Evolutionary conservation across 2,888 invertebrate species (phyloP).

Genomic region (Oligia latruncula): DNA sequence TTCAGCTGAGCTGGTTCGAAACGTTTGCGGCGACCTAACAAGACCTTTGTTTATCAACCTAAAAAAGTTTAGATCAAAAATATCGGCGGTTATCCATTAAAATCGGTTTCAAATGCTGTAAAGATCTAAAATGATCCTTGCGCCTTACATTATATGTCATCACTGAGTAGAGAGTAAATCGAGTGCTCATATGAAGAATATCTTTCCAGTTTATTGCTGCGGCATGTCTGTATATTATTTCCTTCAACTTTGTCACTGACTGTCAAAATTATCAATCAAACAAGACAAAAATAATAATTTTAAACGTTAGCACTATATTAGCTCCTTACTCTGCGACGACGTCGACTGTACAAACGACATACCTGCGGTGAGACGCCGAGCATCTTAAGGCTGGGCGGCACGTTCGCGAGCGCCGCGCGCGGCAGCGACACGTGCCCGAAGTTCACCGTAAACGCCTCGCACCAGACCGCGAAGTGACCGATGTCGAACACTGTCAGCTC

Average conservation of each 20-base stretch:
- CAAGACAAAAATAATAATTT: not conserved
- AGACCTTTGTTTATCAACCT: not conserved
- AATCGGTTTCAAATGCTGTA: not conserved
- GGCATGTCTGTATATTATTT: not conserved
- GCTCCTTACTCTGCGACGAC: not conserved
- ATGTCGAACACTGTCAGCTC: slow-evolving; percentile 97
- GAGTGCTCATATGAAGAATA: not conserved
- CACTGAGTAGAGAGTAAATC: slow-evolving; percentile 12
- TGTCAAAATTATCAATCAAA: not conserved
- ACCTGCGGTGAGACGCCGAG: slow-evolving; percentile 98
- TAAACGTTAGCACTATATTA: not conserved
- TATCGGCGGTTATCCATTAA: not conserved
- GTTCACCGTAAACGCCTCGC: slow-evolving; percentile 97
- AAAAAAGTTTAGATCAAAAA: not conserved
- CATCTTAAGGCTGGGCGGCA: slow-evolving; percentile 98
- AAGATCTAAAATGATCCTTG: not conserved
- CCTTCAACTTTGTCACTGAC: not conserved
- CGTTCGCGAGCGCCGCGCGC: slow-evolving; percentile 91
- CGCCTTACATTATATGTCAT: too few species aligned
- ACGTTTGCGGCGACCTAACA: not conserved
- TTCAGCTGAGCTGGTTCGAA: not conserved
- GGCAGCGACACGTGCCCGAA: slow-evolving; percentile 96
- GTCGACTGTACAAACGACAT: slow-evolving; percentile 61
- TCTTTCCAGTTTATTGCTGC: not conserved
- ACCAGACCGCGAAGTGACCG: slow-evolving; percentile 98